Percentiles rank a stretch among this genome's conserved stretches.
phyloP scores from a whole-genome alignment of 2,113 vertebrate species.

The Labeo rohita region DNA sequence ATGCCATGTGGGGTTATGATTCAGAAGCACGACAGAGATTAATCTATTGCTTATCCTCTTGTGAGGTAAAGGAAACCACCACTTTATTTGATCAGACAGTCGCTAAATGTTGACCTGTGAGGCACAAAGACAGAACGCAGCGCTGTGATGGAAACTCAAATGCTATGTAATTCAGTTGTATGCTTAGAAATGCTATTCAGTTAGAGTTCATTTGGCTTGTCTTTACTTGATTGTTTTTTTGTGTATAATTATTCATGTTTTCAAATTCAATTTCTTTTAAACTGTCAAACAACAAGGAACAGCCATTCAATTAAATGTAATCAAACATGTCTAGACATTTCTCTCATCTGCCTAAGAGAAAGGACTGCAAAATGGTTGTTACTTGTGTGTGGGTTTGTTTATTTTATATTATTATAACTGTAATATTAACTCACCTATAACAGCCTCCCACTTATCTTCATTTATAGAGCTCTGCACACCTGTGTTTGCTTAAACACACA shows the following conservation, averaged over 20 bases:
- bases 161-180: not conserved
- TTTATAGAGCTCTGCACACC: not conserved
- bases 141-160: not conserved
- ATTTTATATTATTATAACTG: not conserved
- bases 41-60: not conserved
- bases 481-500: not conserved
- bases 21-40: not conserved
- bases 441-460: not conserved
- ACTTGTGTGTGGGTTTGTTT: constrained; percentile 19
- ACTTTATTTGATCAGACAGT: not conserved
- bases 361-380: not conserved
- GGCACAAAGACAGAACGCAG: not conserved
- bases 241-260: not conserved
- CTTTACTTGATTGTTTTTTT: not conserved
- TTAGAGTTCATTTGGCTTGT: not conserved
- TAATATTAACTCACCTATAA: not conserved
- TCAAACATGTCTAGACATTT: not conserved
- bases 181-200: not conserved
- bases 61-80: not conserved
- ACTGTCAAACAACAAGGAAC: not conserved
- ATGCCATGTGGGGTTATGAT: not conserved
- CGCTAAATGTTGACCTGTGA: not conserved
- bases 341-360: not conserved
- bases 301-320: not conserved
- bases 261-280: not conserved